These are phyloP conservation scores for Pogonognathellus flavescens DNA, from an alignment of 1,140 invertebrate genomes.

Conservation along the genomic window DNA sequence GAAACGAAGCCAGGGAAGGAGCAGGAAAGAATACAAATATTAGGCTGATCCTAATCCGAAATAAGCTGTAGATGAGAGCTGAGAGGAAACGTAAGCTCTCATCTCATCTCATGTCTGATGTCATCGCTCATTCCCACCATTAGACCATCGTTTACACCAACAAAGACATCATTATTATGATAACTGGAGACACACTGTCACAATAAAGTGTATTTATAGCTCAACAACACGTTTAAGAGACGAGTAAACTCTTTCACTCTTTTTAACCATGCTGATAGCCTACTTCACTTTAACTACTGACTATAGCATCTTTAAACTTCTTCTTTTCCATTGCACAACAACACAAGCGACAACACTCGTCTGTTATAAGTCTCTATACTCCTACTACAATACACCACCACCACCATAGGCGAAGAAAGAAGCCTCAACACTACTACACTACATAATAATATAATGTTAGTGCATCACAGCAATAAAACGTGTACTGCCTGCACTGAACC, in stretches of 20 bases:
- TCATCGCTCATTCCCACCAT: slow-evolving; percentile 46
- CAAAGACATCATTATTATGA: slow-evolving; percentile 50
- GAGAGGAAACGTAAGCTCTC: slow-evolving; percentile 33
- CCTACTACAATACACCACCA: too few relatives aligned
- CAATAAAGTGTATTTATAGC: slow-evolving; percentile 46
- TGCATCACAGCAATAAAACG: too few relatives aligned
- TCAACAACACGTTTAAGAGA: slow-evolving; percentile 44
- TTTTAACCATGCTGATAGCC: background rate
- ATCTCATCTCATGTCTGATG: slow-evolving; percentile 49
- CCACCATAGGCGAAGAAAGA: too few relatives aligned
- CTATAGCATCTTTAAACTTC: background rate
- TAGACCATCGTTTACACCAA: slow-evolving; percentile 44
- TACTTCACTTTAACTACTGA: background rate
- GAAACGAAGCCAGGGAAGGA: background rate
- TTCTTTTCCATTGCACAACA: background rate
- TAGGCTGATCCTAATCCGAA: slow-evolving; percentile 48
- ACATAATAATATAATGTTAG: too few relatives aligned
- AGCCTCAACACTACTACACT: too few relatives aligned
- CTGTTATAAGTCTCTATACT: too few relatives aligned
- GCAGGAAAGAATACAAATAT: background rate
- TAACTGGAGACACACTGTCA: slow-evolving; percentile 49
- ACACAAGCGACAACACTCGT: too few relatives aligned
- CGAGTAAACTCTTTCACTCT: slow-evolving; percentile 31
- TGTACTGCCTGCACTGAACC: too few relatives aligned
- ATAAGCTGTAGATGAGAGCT: slow-evolving; percentile 34